Evolutionary conservation across 2,797 vertebrate species (phyloP), one percentile per base, ranked within the genome.

Genomic region (Acomys russatus): DNA sequence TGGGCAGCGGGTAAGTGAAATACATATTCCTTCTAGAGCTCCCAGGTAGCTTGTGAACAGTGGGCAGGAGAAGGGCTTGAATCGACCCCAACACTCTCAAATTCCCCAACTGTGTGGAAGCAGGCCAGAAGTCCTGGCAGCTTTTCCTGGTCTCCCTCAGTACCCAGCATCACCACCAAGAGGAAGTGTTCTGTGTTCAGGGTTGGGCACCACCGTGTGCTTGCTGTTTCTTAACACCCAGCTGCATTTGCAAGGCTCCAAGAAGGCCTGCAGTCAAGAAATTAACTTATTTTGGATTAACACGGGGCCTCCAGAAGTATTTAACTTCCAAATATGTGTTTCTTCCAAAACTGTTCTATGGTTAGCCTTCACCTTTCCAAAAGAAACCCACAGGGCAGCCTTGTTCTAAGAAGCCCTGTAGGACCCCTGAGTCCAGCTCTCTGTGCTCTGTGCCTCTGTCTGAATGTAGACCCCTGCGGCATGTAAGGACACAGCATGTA

Each of bases 1-100:
- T 49, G 99, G 99, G 90, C 99, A 99, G 92, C 99, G 99, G 97
- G 99, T 99, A 97, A 95, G 99, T 96, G 8, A 15, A 95, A 17
- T 56, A 38, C 30, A 78, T 68, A 61, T n/a, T 14, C 84, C 86
- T 10, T 91, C n/a, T 30, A 49, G 63, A 91, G 71, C 51, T 23
- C 49, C 25, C 20, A 17, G 44, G 74, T 63, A 8, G 1, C 76
- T 14, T 84, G 90, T 44, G 66, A 22, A 1, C 22, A 3, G 33
- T 8, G 30, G 22, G n/a, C 22, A 82, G 4, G 33, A 51, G 56
- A 51, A 38, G 15, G 25, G 38, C 51, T 94, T 71, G 51, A 9
- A 2, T 63, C 74, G 15, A 1, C 25, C 10, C 44, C 15, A 44
- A 71, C 23, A 35, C 68, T 68, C 59, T 68, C 59, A 2, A 89